phyloP scores from a whole-genome alignment of 2,888 invertebrate species.

The Stenodera caucasica region DNA sequence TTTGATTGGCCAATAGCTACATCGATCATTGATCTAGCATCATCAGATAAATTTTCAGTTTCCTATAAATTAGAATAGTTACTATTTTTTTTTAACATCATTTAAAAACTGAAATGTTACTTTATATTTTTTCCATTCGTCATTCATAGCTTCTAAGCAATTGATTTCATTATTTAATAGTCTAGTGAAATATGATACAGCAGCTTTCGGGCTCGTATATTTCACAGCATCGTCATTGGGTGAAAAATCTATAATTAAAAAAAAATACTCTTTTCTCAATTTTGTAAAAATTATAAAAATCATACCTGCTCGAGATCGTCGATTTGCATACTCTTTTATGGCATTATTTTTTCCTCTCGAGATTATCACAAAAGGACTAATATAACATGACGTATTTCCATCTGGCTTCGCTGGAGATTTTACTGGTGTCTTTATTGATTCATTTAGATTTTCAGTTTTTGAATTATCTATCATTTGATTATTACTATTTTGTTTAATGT shows the following conservation, averaged over 20 bases:
- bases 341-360: slow-evolving; percentile 65
- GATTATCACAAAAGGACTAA: slow-evolving; percentile 63
- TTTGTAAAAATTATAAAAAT: not conserved
- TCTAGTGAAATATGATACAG: slow-evolving; percentile 54
- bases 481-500: too few relatives aligned
- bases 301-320: slow-evolving; percentile 39
- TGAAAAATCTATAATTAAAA: slow-evolving; percentile 29
- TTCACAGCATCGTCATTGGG: slow-evolving; percentile 10
- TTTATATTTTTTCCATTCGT: slow-evolving; percentile 60
- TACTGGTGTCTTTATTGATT: slow-evolving; percentile 7
- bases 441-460: not conserved
- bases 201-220: slow-evolving; percentile 44
- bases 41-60: slow-evolving; percentile 55
- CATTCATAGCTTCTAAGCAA: slow-evolving; percentile 59
- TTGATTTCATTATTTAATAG: slow-evolving; percentile 59
- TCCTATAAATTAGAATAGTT: slow-evolving; percentile 20
- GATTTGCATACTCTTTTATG: slow-evolving; percentile 57
- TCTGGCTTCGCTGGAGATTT: slow-evolving; percentile 38
- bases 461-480: not conserved
- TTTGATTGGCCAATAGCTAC: slow-evolving; percentile 78
- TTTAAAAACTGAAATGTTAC: slow-evolving; percentile 28
- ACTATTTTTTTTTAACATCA: slow-evolving; percentile 1
- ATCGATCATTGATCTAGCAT: slow-evolving; percentile 63
- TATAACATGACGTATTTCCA: slow-evolving; percentile 55
- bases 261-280: too few relatives aligned